Evolutionary conservation across 1,140 invertebrate species (phyloP).

Genomic region (Drosophila arizonae): DNA sequence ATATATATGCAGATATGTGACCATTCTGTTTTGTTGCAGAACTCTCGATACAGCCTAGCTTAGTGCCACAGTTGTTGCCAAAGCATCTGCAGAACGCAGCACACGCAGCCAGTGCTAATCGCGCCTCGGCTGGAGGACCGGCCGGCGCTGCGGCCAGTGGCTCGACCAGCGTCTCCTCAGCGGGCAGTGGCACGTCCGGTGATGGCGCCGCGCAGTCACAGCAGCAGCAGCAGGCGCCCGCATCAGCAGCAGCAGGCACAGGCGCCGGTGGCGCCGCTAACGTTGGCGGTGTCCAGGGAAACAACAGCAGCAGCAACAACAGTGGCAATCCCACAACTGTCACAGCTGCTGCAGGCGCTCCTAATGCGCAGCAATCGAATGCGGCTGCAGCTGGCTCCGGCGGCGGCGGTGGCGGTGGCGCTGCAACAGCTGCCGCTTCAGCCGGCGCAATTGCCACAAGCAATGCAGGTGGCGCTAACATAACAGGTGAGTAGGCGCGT

Average conservation of each 20-base stretch:
- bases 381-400: constrained; percentile 42
- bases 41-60: constrained; percentile 82
- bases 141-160: constrained; percentile 53
- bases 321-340: constrained; percentile 45
- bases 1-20: neutral
- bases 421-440: constrained; percentile 57
- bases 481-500: constrained; percentile 72
- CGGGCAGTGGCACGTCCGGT: constrained; percentile 57
- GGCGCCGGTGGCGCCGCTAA: constrained; percentile 28
- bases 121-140: constrained; percentile 47
- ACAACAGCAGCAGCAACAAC: constrained; percentile 47
- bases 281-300: constrained; percentile 26
- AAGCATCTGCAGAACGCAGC: constrained; percentile 75
- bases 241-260: constrained; percentile 27
- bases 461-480: constrained; percentile 66
- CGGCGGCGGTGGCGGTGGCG: constrained; percentile 56
- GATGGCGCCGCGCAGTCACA: constrained; percentile 53
- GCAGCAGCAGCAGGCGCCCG: constrained; percentile 42
- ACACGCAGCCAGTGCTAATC: constrained; percentile 29
- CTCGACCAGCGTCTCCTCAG: constrained; percentile 64
- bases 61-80: constrained; percentile 83
- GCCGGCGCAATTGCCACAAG: constrained; percentile 55
- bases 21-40: constrained; percentile 44
- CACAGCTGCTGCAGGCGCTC: constrained; percentile 41
- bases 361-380: constrained; percentile 53